A percentile compares a stretch with the other conserved stretches of the same genome.
These are phyloP conservation scores for Coelopa pilipes DNA, from an alignment of 2,888 invertebrate species.

Conservation along the genomic window DNA sequence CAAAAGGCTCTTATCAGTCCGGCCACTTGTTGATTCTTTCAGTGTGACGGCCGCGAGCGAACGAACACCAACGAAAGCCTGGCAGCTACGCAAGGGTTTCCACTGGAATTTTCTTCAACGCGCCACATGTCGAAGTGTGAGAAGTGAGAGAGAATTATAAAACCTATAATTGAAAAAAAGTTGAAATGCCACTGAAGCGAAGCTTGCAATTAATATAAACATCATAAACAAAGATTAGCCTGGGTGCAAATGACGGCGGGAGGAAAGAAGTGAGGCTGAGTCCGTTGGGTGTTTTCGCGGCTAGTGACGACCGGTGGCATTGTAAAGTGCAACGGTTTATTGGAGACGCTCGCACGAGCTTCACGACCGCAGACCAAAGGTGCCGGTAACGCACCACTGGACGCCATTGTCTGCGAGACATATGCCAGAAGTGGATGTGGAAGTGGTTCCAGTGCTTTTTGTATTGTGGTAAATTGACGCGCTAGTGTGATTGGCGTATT, in stretches of 20 bases:
- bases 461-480: no score
- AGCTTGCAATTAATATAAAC: background rate
- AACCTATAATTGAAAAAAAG: background rate
- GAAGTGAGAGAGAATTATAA: background rate
- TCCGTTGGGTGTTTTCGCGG: background rate
- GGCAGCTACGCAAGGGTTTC: no score
- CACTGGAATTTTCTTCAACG: no score
- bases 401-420: background rate
- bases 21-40: slow-evolving; percentile 34
- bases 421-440: background rate
- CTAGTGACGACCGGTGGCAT: no score
- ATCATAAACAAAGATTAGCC: background rate
- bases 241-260: background rate
- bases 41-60: slow-evolving; percentile 25
- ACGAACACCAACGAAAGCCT: background rate
- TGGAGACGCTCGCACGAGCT: no score
- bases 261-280: background rate
- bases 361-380: background rate
- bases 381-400: background rate
- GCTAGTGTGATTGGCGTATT: background rate
- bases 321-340: no score
- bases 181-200: background rate
- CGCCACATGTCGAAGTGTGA: no score
- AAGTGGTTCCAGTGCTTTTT: background rate
- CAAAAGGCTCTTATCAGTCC: slow-evolving; percentile 11